Percentiles rank a stretch among this genome's conserved stretches.
phyloP scores from a whole-genome alignment of 2,797 vertebrate species.

The Knipowitschia caucasica region DNA sequence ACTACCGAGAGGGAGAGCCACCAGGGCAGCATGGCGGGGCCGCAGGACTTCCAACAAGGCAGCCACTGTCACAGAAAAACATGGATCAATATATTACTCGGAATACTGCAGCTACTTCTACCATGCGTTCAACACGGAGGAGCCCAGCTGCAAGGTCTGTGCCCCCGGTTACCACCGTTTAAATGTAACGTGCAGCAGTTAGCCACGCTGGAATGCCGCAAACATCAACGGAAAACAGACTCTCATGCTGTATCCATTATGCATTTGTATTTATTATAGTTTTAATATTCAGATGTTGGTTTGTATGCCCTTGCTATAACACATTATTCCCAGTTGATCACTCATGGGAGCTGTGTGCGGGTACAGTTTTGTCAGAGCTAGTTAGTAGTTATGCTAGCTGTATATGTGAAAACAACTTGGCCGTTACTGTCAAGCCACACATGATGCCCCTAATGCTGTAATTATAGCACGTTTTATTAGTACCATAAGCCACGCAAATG shows the following conservation, averaged over 20 bases:
- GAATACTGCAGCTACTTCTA: constrained; percentile 86
- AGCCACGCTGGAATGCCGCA: constrained; percentile 50
- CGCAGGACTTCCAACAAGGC: constrained; percentile 81
- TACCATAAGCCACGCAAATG: not conserved
- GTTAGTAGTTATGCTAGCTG: constrained; percentile 60
- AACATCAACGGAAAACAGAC: not conserved
- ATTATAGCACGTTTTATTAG: not conserved
- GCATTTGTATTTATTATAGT: not conserved
- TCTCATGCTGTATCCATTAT: not conserved
- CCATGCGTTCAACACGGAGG: constrained; percentile 84
- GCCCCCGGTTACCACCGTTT: constrained; percentile 25
- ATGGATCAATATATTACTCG: constrained; percentile 87
- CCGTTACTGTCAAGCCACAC: not conserved
- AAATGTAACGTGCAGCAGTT: constrained; percentile 21
- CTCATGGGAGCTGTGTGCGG: not conserved
- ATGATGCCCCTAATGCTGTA: not conserved
- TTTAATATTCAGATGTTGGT: not conserved
- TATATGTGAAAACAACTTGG: constrained; percentile 33
- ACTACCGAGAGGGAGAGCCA: constrained; percentile 57
- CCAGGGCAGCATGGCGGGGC: constrained; percentile 87
- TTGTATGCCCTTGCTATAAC: accelerated
- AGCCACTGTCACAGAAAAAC: constrained; percentile 85
- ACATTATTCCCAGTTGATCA: not conserved
- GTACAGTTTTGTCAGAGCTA: constrained; percentile 36
- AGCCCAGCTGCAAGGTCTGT: constrained; percentile 88